Percentiles rank a stretch among this genome's conserved stretches.
phyloP scores from a whole-genome alignment of 1,140 invertebrate species.

The Mylabris phalerata region DNA sequence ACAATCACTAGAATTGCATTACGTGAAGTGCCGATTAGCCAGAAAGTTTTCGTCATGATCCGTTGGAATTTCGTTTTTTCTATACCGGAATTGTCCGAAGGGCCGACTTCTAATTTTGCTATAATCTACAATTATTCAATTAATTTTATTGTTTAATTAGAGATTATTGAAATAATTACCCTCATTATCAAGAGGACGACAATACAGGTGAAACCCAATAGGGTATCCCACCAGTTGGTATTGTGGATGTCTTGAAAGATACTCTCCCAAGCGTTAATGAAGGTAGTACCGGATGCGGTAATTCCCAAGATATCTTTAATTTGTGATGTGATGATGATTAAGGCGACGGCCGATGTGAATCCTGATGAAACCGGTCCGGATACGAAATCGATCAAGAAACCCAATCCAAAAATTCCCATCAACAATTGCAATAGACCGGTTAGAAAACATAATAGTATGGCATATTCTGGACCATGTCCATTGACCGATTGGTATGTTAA shows the following conservation, averaged over 20 bases:
- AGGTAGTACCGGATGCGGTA: conserved; percentile 62
- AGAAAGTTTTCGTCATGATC: conserved; percentile 50
- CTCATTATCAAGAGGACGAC: conserved; percentile 62
- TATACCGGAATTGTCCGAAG: not conserved
- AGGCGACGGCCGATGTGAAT: conserved; percentile 86
- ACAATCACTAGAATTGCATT: conserved; percentile 75
- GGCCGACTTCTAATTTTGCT: not conserved
- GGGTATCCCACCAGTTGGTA: conserved; percentile 58
- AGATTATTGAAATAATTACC: conserved; percentile 43
- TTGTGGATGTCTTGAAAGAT: conserved; percentile 55
- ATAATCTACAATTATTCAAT: not conserved
- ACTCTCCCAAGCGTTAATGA: conserved; percentile 64
- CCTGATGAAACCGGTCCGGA: conserved; percentile 88
- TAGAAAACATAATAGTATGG: conserved; percentile 73
- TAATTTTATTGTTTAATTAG: no score
- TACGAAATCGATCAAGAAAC: conserved; percentile 90
- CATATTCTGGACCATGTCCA: conserved; percentile 61
- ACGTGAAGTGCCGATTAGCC: conserved; percentile 62
- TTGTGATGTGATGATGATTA: conserved; percentile 85
- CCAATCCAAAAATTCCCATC: conserved; percentile 82
- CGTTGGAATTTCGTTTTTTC: conserved; percentile 43
- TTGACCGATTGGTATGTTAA: conserved; percentile 70
- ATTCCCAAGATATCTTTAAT: conserved; percentile 79
- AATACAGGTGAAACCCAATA: conserved; percentile 66
- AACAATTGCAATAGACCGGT: conserved; percentile 72